phyloP scores from a whole-genome alignment of 2,113 vertebrate genomes.

The Eupsittula cactorum region DNA sequence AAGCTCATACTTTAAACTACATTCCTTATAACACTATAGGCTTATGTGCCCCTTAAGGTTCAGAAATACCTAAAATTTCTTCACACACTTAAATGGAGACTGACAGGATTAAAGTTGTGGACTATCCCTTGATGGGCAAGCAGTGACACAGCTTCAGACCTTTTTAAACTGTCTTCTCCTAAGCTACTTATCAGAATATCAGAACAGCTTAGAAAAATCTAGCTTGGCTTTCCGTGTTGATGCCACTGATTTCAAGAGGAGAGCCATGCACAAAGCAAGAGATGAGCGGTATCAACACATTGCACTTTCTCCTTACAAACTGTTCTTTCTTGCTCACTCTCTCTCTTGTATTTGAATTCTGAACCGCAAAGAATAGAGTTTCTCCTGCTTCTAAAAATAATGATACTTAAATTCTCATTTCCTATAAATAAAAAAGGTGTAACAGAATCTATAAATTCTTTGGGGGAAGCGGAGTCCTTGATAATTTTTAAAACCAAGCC shows the following conservation, averaged over 20 bases:
- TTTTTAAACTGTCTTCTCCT: not conserved
- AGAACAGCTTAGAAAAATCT: not conserved
- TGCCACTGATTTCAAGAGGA: not conserved
- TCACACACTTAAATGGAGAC: not conserved
- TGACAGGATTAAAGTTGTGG: not conserved
- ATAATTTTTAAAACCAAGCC: slow-evolving; percentile 16
- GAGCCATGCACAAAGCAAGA: not conserved
- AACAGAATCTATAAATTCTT: not conserved
- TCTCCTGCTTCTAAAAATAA: slow-evolving; percentile 1
- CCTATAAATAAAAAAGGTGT: not conserved
- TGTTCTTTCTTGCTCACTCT: not conserved
- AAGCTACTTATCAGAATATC: not conserved
- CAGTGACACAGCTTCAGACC: not conserved
- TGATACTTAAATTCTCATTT: not conserved
- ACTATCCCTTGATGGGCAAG: not conserved
- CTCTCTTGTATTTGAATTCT: not conserved
- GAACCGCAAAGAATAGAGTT: not conserved
- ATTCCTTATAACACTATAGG: not conserved
- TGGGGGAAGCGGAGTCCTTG: not conserved
- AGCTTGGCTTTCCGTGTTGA: not conserved
- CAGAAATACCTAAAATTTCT: not conserved
- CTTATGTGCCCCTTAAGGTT: not conserved
- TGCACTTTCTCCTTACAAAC: not conserved
- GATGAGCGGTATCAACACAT: not conserved
- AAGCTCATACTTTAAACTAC: not conserved